A percentile compares a stretch with the other conserved stretches of the same genome.
These are phyloP conservation scores for Agraylea sexmaculata DNA, from an alignment of 1,140 invertebrate genomes.

Conservation along the genomic window DNA sequence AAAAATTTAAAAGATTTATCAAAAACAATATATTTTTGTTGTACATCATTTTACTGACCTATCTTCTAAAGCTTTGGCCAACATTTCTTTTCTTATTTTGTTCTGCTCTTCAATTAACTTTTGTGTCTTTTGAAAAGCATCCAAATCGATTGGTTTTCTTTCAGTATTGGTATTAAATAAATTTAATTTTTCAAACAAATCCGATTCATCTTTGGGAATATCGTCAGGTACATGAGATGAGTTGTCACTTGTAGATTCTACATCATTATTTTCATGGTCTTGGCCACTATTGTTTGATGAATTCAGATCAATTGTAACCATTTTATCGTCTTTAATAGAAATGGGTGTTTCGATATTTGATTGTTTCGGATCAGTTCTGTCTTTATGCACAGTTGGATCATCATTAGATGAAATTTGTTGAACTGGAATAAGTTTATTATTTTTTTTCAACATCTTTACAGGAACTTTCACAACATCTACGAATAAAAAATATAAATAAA, in stretches of 20 bases:
- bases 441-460: slow-evolving; percentile 9
- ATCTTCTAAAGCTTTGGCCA: slow-evolving; percentile 58
- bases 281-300: background rate
- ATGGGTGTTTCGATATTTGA: background rate
- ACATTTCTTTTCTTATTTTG: slow-evolving; percentile 55
- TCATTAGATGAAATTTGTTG: slow-evolving; percentile 15
- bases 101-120: slow-evolving; percentile 68
- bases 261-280: slow-evolving; percentile 18
- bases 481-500: slow-evolving; percentile 6
- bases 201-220: too few species aligned
- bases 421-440: slow-evolving; percentile 10
- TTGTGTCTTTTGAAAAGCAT: slow-evolving; percentile 56
- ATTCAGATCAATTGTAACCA: background rate
- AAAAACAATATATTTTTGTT: slow-evolving; percentile 1
- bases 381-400: slow-evolving; percentile 13
- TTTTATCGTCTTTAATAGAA: slow-evolving; percentile 1
- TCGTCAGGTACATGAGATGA: too few species aligned
- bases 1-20: background rate
- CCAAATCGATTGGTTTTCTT: slow-evolving; percentile 36
- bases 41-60: slow-evolving; percentile 36
- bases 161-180: slow-evolving; percentile 16
- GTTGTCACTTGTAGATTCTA: slow-evolving; percentile 13
- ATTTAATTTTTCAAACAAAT: slow-evolving; percentile 13
- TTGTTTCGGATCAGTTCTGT: background rate
- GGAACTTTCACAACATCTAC: slow-evolving; percentile 8